Base-by-base conservation (phyloP, 2,888 invertebrate species). In the Caenorhabditis drosophilae region DNA sequence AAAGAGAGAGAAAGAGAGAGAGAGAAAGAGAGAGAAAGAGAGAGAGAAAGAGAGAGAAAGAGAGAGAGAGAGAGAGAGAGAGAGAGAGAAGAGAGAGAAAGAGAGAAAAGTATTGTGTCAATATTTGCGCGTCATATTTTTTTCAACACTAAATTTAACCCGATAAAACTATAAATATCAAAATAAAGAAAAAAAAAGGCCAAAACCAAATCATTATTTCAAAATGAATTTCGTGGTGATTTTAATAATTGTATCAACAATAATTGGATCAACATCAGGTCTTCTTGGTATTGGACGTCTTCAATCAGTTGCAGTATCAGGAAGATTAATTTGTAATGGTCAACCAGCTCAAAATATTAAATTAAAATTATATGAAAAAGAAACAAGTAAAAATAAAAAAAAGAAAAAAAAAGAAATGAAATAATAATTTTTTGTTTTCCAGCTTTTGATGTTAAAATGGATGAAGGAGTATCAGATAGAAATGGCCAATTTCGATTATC, bases 361-460 rank as follows among this genome's bases (percentile, higher is more conserved):
- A 44, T 64, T 73, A 50, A 73, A 73, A 58, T 56, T 73, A 0
- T 73, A 73, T 36, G 73, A 73, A 44, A 70, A 70, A 46, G 73
- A 73, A 53, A 48, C 60, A 41, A 70, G 73, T 73, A 18, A 68
- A 70, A 63, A 47, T 0, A 22, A 1, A 15, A 12, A 22, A 35
- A 20, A 4, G 23, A 3, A 20, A 20, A 38, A 16, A 23, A 7
- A 3, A 16, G 16, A 27, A 25, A 27, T 45, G 3, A 6, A 27
- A n/a, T 27, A n/a, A 18, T 11, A 18, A 16, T 16, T 9, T 36
- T 31, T 4, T 3, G 4, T 9, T 22, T 68, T 71, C 46, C 57
- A 73, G 73, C 70, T 15, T 70, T 73, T 40, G 73, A 73, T 50
- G 68, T 66, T 11, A 46, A 57, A 3, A 23, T 73, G 45, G 62